phyloP scores from a whole-genome alignment of 2,113 vertebrate species.

The Leucopternis melanops region DNA sequence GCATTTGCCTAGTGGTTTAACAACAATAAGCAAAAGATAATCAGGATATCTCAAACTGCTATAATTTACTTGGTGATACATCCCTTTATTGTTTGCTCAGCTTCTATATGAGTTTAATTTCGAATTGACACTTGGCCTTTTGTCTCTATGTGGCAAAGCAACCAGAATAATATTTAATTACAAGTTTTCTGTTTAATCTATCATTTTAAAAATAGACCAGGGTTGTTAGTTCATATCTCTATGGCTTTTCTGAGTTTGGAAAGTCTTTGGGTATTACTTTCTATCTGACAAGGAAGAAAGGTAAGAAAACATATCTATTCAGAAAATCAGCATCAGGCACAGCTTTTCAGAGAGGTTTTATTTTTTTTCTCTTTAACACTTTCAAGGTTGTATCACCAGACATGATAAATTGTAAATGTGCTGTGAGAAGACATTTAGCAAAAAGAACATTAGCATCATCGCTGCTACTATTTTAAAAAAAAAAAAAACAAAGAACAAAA shows the following conservation, averaged over 20 bases:
- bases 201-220: conserved; percentile 17
- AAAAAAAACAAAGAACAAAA: no score
- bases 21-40: not conserved
- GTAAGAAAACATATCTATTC: not conserved
- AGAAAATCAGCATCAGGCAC: not conserved
- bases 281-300: not conserved
- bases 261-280: not conserved
- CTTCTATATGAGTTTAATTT: conserved; percentile 14
- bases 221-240: not conserved
- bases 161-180: conserved; percentile 11
- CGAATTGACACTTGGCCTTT: conserved; percentile 11
- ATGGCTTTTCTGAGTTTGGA: not conserved
- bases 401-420: not conserved
- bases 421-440: not conserved
- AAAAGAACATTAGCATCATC: not conserved
- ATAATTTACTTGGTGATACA: not conserved
- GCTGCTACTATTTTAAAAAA: not conserved
- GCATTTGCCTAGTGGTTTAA: not conserved
- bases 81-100: not conserved
- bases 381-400: not conserved
- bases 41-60: not conserved
- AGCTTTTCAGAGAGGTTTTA: not conserved
- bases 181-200: not conserved
- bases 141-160: not conserved
- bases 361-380: not conserved